Conservation (phyloP, 2,888 invertebrate species). For the Anoncus sp. region DNA sequence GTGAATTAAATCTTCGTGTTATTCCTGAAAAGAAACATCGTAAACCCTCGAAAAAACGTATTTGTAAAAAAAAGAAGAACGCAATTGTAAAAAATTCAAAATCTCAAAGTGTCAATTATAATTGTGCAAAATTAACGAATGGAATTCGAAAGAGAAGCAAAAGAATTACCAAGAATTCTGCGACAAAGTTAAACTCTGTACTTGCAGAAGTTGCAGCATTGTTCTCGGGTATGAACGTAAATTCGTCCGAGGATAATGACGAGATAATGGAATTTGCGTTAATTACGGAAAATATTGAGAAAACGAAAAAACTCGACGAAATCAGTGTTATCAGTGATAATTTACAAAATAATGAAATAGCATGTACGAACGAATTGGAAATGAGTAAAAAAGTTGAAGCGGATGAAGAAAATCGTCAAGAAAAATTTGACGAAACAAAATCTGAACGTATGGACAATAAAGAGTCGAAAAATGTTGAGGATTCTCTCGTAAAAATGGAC, state of each 20-base stretch:
- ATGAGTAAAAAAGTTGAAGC: too few species aligned
- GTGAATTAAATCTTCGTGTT: not conserved
- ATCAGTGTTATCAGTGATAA: not conserved
- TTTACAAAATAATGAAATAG: not conserved
- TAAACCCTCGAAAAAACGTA: not conserved
- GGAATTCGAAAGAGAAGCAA: not conserved
- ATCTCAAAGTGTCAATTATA: not conserved
- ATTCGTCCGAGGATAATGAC: not conserved
- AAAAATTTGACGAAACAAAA: not conserved
- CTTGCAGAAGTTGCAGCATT: constrained; percentile 3
- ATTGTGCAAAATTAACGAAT: not conserved
- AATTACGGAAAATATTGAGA: not conserved
- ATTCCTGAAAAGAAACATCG: not conserved
- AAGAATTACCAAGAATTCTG: not conserved
- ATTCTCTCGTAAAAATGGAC: not conserved
- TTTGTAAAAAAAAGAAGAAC: not conserved
- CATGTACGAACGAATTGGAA: not conserved
- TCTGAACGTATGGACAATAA: not conserved
- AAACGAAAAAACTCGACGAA: not conserved
- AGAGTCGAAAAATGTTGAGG: not conserved
- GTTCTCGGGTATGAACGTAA: not conserved
- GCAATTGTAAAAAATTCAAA: not conserved
- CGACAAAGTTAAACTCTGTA: not conserved
- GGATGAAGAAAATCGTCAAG: too few species aligned
- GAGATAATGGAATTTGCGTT: not conserved